A percentile compares a stretch with the other conserved stretches of the same genome.
Conservation (phyloP, 2,113 vertebrate species). For the Megaceryle maxima region DNA sequence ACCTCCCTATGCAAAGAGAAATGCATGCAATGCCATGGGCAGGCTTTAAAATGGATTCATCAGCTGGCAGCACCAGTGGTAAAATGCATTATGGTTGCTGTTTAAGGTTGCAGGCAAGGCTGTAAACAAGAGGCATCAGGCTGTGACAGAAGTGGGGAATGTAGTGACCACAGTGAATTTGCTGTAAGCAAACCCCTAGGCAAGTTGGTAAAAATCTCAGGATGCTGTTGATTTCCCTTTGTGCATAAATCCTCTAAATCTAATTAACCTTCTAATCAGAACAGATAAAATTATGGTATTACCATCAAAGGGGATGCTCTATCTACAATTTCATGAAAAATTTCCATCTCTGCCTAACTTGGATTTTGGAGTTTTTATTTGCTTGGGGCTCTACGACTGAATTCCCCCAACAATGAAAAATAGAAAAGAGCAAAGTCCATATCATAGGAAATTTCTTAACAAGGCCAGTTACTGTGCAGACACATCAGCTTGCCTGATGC, state of each 20-base stretch:
- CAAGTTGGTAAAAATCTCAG: neutral
- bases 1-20: slow-evolving; percentile 33
- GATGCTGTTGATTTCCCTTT: neutral
- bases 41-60: slow-evolving; percentile 34
- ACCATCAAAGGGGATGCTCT: neutral
- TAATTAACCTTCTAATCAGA: slow-evolving; percentile 44
- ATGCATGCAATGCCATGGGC: neutral
- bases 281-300: neutral
- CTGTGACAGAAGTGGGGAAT: neutral
- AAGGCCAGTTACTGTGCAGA: neutral
- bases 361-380: neutral
- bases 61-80: neutral
- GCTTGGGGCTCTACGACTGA: neutral
- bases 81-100: slow-evolving; percentile 24
- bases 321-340: neutral
- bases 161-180: slow-evolving; percentile 13
- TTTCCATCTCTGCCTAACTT: neutral
- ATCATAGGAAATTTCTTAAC: neutral
- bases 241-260: slow-evolving; percentile 2
- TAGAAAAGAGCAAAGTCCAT: neutral
- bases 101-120: neutral
- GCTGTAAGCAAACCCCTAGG: neutral
- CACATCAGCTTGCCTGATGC: neutral
- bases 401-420: neutral
- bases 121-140: neutral